These are phyloP conservation scores for Apodemus sylvaticus DNA, from an alignment of 2,113 vertebrate species.

Conservation along the genomic window DNA sequence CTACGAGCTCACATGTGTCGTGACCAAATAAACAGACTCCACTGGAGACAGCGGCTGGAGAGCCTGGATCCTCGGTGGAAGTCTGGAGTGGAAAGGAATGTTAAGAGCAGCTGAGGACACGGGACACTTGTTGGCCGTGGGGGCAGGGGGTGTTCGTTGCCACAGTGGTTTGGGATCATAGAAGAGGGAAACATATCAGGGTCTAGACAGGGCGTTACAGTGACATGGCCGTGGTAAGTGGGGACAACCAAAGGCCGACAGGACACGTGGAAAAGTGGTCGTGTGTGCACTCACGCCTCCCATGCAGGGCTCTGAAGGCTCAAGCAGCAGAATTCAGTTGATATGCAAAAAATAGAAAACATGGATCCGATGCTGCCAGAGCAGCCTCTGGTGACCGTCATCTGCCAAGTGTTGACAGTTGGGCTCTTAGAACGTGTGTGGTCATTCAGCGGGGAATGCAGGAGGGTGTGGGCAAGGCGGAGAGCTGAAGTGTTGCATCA, in stretches of 20 bases:
- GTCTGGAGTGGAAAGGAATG: background rate
- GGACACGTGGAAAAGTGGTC: background rate
- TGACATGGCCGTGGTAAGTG: background rate
- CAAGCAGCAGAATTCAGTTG: background rate
- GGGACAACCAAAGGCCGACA: background rate
- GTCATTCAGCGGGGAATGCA: background rate
- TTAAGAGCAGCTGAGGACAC: background rate
- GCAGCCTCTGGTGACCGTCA: background rate
- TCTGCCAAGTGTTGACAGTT: background rate
- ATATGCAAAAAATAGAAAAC: slow-evolving; percentile 17
- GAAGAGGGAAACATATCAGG: background rate
- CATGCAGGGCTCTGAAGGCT: background rate
- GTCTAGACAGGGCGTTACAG: background rate
- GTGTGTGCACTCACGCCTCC: rapidly evolving
- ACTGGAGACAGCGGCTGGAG: background rate
- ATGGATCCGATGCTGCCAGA: background rate
- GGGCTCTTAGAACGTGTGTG: background rate
- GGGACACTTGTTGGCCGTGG: background rate
- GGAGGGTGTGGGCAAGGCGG: background rate
- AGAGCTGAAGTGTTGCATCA: background rate
- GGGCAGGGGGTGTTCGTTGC: background rate
- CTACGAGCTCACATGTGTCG: background rate
- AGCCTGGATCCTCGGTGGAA: background rate
- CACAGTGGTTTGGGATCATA: background rate
- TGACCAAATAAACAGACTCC: background rate